Percentiles rank a stretch among this genome's conserved stretches.
Conservation (phyloP, 2,888 invertebrate genomes). For the Coenonympha arcania region DNA sequence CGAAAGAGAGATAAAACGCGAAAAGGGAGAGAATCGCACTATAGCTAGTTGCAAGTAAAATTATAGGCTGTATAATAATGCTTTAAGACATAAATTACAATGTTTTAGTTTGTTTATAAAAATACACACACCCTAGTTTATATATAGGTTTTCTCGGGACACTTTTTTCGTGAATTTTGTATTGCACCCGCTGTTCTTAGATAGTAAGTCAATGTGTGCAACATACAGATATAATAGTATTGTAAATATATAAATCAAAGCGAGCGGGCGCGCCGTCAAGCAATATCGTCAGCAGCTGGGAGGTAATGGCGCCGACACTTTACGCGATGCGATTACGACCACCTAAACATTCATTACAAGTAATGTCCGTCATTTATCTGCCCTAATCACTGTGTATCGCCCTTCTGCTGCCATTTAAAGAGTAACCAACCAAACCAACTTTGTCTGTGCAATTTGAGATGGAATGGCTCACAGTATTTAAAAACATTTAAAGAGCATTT, state of each 20-base stretch:
- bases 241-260: constrained; percentile 56
- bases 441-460: not conserved
- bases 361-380: constrained; percentile 74
- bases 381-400: constrained; percentile 67
- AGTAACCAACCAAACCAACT: constrained; percentile 11
- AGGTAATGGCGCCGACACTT: constrained; percentile 72
- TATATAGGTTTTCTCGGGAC: too few species aligned
- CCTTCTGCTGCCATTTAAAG: constrained; percentile 20
- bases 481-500: not conserved
- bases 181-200: too few species aligned
- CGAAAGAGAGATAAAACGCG: too few species aligned
- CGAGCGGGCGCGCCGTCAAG: constrained; percentile 59
- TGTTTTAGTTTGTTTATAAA: too few species aligned
- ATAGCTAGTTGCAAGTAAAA: too few species aligned
- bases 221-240: constrained; percentile 37
- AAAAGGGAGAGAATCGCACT: too few species aligned
- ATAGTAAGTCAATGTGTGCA: too few species aligned
- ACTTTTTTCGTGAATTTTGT: too few species aligned
- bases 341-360: constrained; percentile 75
- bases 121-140: too few species aligned
- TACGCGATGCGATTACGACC: constrained; percentile 73
- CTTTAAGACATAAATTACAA: too few species aligned
- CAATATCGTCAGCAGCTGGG: constrained; percentile 72
- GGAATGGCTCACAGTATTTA: not conserved
- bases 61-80: too few species aligned